These are phyloP conservation scores for Drosophila meridiana DNA, from an alignment of 2,888 invertebrate species.

Conservation along the genomic window DNA sequence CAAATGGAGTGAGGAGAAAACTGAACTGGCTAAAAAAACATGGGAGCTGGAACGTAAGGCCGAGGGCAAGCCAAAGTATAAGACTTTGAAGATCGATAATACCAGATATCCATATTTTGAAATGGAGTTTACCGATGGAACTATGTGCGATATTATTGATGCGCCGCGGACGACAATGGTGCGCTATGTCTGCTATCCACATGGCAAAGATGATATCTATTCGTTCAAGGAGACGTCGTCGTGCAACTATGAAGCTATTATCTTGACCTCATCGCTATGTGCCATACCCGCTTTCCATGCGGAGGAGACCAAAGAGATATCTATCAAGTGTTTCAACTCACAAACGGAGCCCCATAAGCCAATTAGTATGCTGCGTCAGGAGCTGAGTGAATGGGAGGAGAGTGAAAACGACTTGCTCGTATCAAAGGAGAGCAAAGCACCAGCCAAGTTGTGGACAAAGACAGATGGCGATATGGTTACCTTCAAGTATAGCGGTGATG, in stretches of 20 bases:
- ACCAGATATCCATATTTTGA: constrained; percentile 94
- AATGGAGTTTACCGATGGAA: constrained; percentile 94
- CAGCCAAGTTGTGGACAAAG: constrained; percentile 81
- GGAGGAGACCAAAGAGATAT: constrained; percentile 91
- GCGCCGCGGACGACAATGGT: constrained; percentile 93
- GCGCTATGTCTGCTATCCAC: constrained; percentile 94
- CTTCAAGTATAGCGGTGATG: constrained; percentile 68
- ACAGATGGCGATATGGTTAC: constrained; percentile 66
- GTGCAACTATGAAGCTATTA: constrained; percentile 96
- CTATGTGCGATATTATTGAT: constrained; percentile 95
- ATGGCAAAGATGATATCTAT: constrained; percentile 96
- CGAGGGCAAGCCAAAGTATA: constrained; percentile 86
- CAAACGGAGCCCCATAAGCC: constrained; percentile 90
- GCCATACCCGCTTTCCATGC: constrained; percentile 94
- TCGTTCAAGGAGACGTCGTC: constrained; percentile 96
- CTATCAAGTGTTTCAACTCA: constrained; percentile 90
- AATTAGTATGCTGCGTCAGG: constrained; percentile 89
- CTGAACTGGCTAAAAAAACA: constrained; percentile 86
- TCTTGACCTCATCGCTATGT: constrained; percentile 94
- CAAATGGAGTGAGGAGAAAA: constrained; percentile 89
- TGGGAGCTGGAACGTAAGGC: constrained; percentile 86
- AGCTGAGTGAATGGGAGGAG: constrained; percentile 90
- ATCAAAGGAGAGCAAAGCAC: constrained; percentile 67
- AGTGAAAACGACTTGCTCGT: constrained; percentile 84
- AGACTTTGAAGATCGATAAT: constrained; percentile 93